Base-by-base conservation (phyloP, 1,140 invertebrate species). In the Leptonema lineaticorne region DNA sequence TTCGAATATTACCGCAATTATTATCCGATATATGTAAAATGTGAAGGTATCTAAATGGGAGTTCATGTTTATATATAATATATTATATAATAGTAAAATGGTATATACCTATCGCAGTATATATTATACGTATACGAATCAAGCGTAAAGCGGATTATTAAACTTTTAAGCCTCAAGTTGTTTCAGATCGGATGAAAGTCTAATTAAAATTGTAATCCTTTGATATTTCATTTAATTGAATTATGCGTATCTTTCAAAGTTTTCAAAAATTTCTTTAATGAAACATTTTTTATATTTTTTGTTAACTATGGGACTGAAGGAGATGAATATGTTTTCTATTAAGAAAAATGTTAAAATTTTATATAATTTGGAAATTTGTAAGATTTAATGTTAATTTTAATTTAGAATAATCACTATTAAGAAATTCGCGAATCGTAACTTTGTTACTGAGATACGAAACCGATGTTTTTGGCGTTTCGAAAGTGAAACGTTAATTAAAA, bases 131-230 rank as follows among this genome's bases (percentile, higher is more conserved):
- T 53, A n/a, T 26, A 26, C 9, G 22, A 24, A 53, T 22, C 11
- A 53, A 11, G 22, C 50, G 8, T 1, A 26, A 53, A 26, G 50
- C 22, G 50, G 50, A 26, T 53, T 26, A 26, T 26, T 26, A 26
- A 53, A 53, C 50, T 14, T 53, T 11, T 7, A 48, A 3, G 46
- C 5, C 46, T 48, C 16, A 20, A 57, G 24, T 28, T 11, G 20
- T 30, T 57, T 16, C 11, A 20, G 18, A 18, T 59, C 28, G 28
- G 20, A 37, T 2, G n/a, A 28, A 18, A 16, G 57, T 59, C 28
- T 59, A 59, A 59, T 59, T 59, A 37, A 59, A 33, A 59, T 59
- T 22, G 28, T 59, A 37, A 59, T 59, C 57, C 28, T 59, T 59
- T 33, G 28, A 59, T 59, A 20, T 59, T 59, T 18, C 20, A 9